Conservation (phyloP, 2,888 invertebrate species). For the Hypsopygia costalis region DNA sequence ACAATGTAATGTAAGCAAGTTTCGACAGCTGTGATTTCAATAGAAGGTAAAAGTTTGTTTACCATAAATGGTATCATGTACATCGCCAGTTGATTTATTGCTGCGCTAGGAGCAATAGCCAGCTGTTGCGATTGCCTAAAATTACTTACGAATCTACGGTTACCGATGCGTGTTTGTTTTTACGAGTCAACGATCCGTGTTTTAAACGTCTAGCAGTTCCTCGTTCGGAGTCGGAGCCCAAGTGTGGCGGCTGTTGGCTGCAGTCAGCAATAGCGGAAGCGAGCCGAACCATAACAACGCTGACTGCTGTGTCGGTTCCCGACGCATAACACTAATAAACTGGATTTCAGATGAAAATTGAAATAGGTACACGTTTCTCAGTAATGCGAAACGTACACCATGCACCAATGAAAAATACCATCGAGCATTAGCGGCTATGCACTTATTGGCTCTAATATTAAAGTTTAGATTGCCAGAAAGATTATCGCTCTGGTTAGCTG, state of each 20-base stretch:
- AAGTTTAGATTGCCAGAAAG: background rate
- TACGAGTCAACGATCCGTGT: conserved; percentile 49
- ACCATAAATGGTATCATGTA: background rate
- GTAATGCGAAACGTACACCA: conserved; percentile 39
- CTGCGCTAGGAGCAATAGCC: background rate
- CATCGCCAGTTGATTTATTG: conserved; percentile 7
- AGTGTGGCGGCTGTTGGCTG: conserved; percentile 15
- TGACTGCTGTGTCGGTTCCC: conserved; percentile 58
- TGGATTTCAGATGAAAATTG: conserved; percentile 58
- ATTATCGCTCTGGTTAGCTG: background rate
- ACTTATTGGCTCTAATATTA: background rate
- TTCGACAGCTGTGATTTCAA: background rate
- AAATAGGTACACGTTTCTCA: conserved; percentile 56
- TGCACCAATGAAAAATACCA: conserved; percentile 2
- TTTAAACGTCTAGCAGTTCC: conserved; percentile 37
- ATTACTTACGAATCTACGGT: conserved; percentile 18
- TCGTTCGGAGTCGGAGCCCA: conserved; percentile 33
- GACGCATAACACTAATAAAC: conserved; percentile 67
- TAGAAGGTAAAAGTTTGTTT: background rate
- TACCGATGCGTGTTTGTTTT: conserved; percentile 55
- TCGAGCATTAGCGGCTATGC: background rate
- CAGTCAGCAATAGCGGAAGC: conserved; percentile 59
- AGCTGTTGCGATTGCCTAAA: conserved; percentile 10
- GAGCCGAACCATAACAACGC: conserved; percentile 65
- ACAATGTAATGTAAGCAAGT: background rate